Evolutionary conservation across 2,113 vertebrate genomes (phyloP).

Genomic region (Cryptotis parvus): DNA sequence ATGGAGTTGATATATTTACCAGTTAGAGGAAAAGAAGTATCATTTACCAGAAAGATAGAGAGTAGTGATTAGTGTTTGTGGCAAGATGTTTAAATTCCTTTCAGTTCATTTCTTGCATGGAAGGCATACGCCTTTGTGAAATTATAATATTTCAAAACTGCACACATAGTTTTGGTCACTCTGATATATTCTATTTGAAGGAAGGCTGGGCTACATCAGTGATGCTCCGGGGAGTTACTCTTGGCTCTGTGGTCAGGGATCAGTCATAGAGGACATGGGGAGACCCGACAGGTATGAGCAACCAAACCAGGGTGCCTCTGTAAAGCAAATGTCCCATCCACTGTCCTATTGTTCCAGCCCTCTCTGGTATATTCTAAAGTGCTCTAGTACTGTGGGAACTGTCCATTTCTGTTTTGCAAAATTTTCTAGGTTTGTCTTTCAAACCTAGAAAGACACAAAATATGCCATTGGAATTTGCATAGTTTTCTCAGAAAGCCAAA

Average conservation of each 20-base stretch:
- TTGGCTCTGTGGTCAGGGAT: no score
- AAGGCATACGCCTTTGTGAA: not conserved
- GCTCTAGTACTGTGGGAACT: not conserved
- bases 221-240: no score
- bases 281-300: no score
- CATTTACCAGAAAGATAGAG: not conserved
- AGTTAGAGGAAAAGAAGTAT: not conserved
- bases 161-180: not conserved
- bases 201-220: no score
- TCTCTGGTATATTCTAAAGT: not conserved
- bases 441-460: no score
- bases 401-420: not conserved
- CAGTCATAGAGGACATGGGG: no score
- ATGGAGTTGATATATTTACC: conserved; percentile 42
- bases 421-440: no score
- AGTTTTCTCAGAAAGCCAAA: not conserved
- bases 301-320: no score
- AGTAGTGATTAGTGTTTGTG: not conserved
- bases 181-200: not conserved
- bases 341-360: no score
- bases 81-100: conserved; percentile 24
- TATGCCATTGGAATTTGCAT: not conserved
- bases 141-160: not conserved
- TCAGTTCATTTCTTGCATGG: not conserved
- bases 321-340: no score